Base-by-base conservation (phyloP, 30 jellyfish, hydroid and myxozoan genomes). In the Pelagia noctiluca region DNA sequence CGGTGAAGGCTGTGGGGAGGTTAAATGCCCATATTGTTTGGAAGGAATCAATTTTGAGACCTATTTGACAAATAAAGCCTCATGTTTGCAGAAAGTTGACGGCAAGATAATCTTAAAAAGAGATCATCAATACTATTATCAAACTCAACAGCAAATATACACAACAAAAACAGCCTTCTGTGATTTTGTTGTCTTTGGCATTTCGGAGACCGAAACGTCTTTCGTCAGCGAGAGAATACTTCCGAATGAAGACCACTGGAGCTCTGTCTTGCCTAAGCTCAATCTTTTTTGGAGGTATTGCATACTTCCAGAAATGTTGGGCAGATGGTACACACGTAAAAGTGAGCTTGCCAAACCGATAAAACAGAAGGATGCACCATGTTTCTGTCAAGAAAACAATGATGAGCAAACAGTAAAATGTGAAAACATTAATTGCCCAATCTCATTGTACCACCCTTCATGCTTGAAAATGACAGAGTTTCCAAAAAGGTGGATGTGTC, bases 271-370 rank as follows among this genome's bases (percentile, higher is more conserved):
- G 33, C 88, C 88, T 30, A 76, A 76, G 64, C 19, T 76, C 11
- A 13, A 37, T 22, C 88, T 32, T 25, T 53, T 50, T 76, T 76
- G 88, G 88, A 35, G 63, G 54, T 50, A 76, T 63, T 76, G 63
- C 16, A 53, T 76, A 21, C 79, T 76, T 35, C 78, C 80, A 50
- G 88, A 76, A 76, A 31, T 76, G 2, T 35, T 76, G n/a, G 79
- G 88, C 18, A 76, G 88, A 35, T 76, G 88, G 88, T 76, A 76
- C 31, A 16, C n/a, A n/a, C n/a, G n/a, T n/a, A n/a, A n/a, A n/a
- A n/a, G n/a, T n/a, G n/a, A n/a, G n/a, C n/a, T n/a, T n/a, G n/a
- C n/a, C n/a, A n/a, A n/a, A n/a, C n/a, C n/a, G n/a, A n/a, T n/a
- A n/a, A n/a, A n/a, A n/a, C n/a, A n/a, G 78, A 25, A 11, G 77